Base-by-base conservation (phyloP, 2,113 vertebrate genomes). In the Toxostoma redivivum region DNA sequence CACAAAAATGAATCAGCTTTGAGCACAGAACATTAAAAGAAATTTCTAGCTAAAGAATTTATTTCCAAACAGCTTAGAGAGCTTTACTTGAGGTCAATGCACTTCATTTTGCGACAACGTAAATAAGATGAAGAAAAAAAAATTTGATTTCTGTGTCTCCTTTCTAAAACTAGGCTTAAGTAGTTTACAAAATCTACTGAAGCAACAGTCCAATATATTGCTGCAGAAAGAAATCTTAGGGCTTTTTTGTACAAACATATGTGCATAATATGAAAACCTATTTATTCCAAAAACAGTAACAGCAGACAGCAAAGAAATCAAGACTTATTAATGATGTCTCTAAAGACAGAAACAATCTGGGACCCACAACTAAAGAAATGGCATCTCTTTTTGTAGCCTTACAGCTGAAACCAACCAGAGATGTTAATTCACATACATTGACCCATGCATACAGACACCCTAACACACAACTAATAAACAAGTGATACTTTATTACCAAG, bases 1-100 rank as follows among this genome's bases (percentile, higher is more conserved):
- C 48, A 95, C 28, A 86, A 78, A 91, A 96, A 88, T 42, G 64
- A 94, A 95, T 25, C 84, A 76, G 44, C 69, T 97, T 96, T 92
- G 50, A 95, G 40, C n/a, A 67, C 4, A 77, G 23, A 45, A 23
- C 11, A 62, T 91, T 88, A 78, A 86, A 94, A 92, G 60, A 93
- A 94, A 91, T 81, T 94, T 37, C 53, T 42, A 92, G 80, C 48
- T 86, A 74, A 94, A 86, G 60, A 94, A 79, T 89, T 37, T 30
- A 48, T 92, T 92, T 87, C 25, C 33, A 69, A 87, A 67, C 33
- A 64, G 38, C 13, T 92, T 67, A 61, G 28, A 54, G 38, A 90
- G 24, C 12, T 92, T 94, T 92, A 66, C 38, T 64, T 70, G 45
- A 94, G 66, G 62, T 57, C 40, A 88, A 47, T 31, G 57, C 12